phyloP scores from a whole-genome alignment of 2,888 invertebrate species.

The Nephrotoma appendiculata region DNA sequence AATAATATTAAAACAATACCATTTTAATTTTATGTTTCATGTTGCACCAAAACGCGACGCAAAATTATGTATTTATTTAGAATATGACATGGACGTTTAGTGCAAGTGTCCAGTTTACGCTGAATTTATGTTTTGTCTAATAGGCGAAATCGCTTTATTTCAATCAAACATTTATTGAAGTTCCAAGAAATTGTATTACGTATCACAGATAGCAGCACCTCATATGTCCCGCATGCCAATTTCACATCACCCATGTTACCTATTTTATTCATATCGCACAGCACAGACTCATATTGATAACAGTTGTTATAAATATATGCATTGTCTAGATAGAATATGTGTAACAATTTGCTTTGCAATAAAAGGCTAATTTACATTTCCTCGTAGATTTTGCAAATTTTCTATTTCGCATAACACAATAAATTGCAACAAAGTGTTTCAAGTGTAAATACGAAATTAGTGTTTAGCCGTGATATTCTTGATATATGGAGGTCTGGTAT shows the following conservation, averaged over 20 bases:
- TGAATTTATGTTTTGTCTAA: too few relatives aligned
- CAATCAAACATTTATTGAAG: too few relatives aligned
- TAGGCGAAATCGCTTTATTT: too few relatives aligned
- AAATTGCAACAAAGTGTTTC: neutral
- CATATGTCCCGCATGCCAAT: neutral
- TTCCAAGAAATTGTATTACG: too few relatives aligned
- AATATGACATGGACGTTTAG: too few relatives aligned
- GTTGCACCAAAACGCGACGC: too few relatives aligned
- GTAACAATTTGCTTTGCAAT: neutral
- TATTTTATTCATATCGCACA: neutral
- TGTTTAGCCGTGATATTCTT: neutral
- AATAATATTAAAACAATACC: too few relatives aligned
- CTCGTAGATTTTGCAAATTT: neutral
- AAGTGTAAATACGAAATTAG: neutral
- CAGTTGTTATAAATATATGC: neutral
- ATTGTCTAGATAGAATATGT: neutral
- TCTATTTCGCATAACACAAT: neutral
- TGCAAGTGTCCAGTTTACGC: too few relatives aligned
- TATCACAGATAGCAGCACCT: neutral
- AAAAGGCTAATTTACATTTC: neutral
- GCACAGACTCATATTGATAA: neutral
- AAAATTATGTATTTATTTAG: too few relatives aligned
- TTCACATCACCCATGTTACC: neutral
- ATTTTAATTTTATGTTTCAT: too few relatives aligned
- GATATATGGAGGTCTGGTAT: neutral